Evolutionary conservation across 2,888 invertebrate genomes (phyloP), one percentile per base, ranked within the genome.

Genomic region (Myopa testacea): DNA sequence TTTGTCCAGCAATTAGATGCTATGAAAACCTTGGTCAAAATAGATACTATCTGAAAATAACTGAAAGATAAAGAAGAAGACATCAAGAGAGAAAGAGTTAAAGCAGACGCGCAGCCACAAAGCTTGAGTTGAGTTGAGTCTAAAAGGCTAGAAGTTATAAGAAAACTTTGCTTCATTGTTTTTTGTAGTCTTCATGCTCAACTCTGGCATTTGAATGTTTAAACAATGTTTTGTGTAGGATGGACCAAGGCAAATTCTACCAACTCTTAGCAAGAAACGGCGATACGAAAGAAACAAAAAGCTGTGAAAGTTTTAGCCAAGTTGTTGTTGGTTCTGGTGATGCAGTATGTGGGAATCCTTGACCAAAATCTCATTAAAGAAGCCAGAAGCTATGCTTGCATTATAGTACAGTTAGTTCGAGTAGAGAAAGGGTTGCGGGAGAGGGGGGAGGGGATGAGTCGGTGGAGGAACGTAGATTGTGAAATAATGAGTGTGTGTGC

Each of bases 1-100:
- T 72, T 73, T 72, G 77, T 52, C n/a, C 72, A 63, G 77, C 77
- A 73, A 77, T 77, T 77, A 77, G 72, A 77, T 73, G 72, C 45
- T 68, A 68, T 38, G 58, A 58, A 75, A 68, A 60, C 55, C 60
- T 60, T 68, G 68, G 68, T 60, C 67, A 58, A 38, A 16, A 75
- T 38, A 37, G 26, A 75, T 38, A 37, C 55, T n/a, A 58, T 50
- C 16, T 40, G 34, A 12, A 45, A 65, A 26, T 5, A 50, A 63
- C 50, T 50, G 4, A 40, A n/a, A 65, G 52, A 55, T 8, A 52
- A 38, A 55, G 26, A 65, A 60, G 34, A 45, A 40, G 34, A 5
- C 16, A 16, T 14, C 37, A 6, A 50, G 63, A 50, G 63, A 50
- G 26, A 6, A 34, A 65, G 19, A 10, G 16, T 45, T 40, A 73